Percentiles rank a stretch among this genome's conserved stretches.
Conservation (phyloP, 2,888 invertebrate genomes). For the Pachydiplax longipennis region DNA sequence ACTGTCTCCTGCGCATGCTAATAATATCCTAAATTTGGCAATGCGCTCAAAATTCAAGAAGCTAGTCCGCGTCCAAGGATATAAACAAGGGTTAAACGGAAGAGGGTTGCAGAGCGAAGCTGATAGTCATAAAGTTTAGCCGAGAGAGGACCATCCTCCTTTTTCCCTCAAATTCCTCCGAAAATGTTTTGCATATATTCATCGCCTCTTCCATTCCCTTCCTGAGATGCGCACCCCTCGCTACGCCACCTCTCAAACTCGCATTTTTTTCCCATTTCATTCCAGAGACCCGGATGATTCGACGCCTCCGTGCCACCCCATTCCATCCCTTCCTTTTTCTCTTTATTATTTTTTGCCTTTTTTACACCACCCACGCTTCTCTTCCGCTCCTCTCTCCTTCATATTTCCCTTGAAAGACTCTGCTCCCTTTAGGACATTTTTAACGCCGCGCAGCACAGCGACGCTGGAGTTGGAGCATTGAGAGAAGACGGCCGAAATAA, state of each 20-base stretch:
- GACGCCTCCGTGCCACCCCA: not conserved
- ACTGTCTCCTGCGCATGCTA: too few species aligned
- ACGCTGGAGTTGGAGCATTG: too few species aligned
- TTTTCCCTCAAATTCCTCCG: not conserved
- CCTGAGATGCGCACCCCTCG: not conserved
- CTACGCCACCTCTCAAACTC: not conserved
- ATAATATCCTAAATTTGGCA: too few species aligned
- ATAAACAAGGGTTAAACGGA: not conserved
- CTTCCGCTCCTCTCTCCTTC: not conserved
- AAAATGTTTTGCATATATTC: slow-evolving; percentile 1
- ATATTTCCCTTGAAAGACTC: not conserved
- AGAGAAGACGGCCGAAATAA: too few species aligned
- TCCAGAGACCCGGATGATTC: not conserved
- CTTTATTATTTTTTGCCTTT: not conserved
- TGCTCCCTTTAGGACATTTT: not conserved
- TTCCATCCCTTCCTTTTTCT: not conserved
- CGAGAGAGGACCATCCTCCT: not conserved
- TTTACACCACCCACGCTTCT: not conserved
- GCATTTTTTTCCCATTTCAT: slow-evolving; percentile 1
- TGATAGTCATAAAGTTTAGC: not conserved
- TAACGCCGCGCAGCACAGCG: not conserved
- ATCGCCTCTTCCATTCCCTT: not conserved
- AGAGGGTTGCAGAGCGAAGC: not conserved
- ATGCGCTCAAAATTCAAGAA: too few species aligned
- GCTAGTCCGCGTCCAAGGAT: not conserved